Conservation (phyloP, 2,888 invertebrate genomes). For the Abrostola tripartita region DNA sequence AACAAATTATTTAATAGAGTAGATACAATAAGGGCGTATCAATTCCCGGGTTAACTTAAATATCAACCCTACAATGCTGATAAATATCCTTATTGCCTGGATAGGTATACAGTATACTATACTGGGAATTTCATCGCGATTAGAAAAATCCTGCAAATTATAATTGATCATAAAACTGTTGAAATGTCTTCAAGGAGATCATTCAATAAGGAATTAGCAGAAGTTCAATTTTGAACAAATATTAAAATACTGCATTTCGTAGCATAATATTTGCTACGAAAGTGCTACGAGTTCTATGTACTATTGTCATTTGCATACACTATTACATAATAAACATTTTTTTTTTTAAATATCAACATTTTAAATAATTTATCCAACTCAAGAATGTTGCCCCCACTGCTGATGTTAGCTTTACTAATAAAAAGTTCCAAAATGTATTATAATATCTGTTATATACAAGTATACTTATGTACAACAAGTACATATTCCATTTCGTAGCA, state of each 20-base stretch:
- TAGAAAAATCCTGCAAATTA: background rate
- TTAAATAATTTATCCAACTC: background rate
- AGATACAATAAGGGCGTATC: too few relatives aligned
- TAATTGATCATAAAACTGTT: background rate
- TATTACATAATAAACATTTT: background rate
- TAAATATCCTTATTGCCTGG: too few relatives aligned
- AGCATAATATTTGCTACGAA: conserved; percentile 56
- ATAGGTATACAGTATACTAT: too few relatives aligned
- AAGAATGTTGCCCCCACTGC: background rate
- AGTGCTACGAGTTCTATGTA: conserved; percentile 46
- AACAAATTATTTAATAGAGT: too few relatives aligned
- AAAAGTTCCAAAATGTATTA: background rate
- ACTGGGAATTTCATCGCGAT: too few relatives aligned
- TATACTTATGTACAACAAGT: conserved; percentile 45
- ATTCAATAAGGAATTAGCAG: background rate
- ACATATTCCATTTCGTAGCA: conserved; percentile 71
- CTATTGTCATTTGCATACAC: background rate
- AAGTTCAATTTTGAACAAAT: background rate
- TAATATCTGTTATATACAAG: conserved; percentile 21
- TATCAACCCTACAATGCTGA: too few relatives aligned
- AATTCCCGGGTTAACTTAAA: too few relatives aligned
- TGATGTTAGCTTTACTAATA: background rate
- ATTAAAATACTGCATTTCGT: conserved; percentile 34
- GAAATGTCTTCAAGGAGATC: background rate
- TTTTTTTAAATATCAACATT: conserved; percentile 4